Evolutionary conservation across 2,888 invertebrate genomes (phyloP).

Genomic region (Flexamia atlantica): DNA sequence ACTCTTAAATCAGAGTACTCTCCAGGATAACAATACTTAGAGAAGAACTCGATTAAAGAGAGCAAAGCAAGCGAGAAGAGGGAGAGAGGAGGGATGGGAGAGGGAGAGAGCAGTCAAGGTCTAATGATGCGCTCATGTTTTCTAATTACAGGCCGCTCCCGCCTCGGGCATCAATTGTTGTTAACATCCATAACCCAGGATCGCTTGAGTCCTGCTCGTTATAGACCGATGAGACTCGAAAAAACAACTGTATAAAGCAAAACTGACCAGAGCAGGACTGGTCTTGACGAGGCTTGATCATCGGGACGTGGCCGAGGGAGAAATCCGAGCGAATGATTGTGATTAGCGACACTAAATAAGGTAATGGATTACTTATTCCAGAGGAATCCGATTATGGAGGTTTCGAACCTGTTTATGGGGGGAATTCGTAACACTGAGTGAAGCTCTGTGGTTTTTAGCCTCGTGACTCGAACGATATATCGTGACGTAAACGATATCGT

Average conservation of each 20-base stretch:
- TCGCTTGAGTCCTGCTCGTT: constrained; percentile 23
- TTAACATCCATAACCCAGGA: constrained; percentile 30
- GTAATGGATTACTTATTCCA: background rate
- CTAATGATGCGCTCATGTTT: constrained; percentile 37
- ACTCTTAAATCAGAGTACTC: too few relatives aligned
- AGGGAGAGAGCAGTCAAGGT: constrained; percentile 20
- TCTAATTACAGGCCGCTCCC: constrained; percentile 30
- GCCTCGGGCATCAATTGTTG: constrained; percentile 13
- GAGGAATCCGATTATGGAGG: background rate
- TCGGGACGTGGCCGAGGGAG: background rate
- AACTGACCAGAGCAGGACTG: background rate
- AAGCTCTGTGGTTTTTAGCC: too few relatives aligned
- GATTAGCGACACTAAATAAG: background rate
- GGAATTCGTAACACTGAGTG: too few relatives aligned
- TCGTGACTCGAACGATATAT: too few relatives aligned
- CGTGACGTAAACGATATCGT: too few relatives aligned
- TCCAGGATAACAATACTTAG: too few relatives aligned
- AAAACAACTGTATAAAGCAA: constrained; percentile 11
- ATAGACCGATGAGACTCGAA: constrained; percentile 17
- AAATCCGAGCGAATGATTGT: background rate
- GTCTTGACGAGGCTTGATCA: background rate
- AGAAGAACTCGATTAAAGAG: too few relatives aligned
- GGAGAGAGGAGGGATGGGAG: constrained; percentile 23
- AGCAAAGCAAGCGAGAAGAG: background rate
- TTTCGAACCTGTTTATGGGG: background rate